Evolutionary conservation across 2,888 invertebrate genomes (phyloP).

Genomic region (Mimas tiliae): DNA sequence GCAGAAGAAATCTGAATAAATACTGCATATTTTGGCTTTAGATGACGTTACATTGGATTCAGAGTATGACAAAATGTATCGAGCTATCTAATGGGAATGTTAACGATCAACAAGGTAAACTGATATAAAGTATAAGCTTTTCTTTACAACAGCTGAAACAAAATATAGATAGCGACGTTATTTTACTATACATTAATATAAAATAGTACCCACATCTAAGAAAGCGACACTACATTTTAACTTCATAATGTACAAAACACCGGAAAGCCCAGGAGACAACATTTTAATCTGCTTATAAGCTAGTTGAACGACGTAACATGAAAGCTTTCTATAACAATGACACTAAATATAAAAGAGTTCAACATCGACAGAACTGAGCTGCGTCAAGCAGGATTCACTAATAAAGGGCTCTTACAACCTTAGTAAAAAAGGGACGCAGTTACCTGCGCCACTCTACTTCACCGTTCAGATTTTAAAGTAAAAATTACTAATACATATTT

Average conservation of each 20-base stretch:
- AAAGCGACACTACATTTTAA: background rate
- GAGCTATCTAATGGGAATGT: background rate
- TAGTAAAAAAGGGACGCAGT: conserved; percentile 30
- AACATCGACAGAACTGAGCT: conserved; percentile 18
- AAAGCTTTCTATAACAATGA: conserved; percentile 30
- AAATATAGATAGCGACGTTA: too few species aligned
- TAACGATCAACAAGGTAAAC: background rate
- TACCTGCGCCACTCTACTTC: conserved; percentile 27
- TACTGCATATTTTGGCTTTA: background rate
- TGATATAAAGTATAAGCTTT: too few species aligned
- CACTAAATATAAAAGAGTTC: conserved; percentile 30
- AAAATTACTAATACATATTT: too few species aligned
- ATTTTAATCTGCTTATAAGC: conserved; percentile 4
- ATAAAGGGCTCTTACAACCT: conserved; percentile 17
- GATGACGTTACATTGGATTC: background rate
- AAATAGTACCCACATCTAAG: background rate
- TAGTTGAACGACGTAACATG: background rate
- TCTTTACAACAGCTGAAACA: too few species aligned
- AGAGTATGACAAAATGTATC: background rate
- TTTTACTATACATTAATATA: background rate
- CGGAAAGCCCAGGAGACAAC: background rate
- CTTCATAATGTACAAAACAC: background rate
- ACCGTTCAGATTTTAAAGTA: background rate
- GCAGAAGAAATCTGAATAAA: background rate
- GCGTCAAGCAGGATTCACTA: conserved; percentile 18